Conservation (phyloP, 2,888 invertebrate genomes). For the Eupithecia subumbrata region DNA sequence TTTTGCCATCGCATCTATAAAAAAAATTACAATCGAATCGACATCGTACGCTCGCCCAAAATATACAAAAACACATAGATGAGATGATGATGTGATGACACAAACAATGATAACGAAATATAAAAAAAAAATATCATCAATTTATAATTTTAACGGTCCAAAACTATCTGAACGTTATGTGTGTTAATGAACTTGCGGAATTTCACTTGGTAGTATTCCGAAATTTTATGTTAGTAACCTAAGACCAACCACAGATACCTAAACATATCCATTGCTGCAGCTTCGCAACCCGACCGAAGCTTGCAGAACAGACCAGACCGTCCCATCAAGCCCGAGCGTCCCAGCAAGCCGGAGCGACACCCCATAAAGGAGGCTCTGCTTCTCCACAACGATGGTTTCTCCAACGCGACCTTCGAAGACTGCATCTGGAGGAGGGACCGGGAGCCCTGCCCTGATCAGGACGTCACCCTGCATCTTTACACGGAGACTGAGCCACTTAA, state of each 20-base stretch:
- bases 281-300: conserved; percentile 14
- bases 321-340: conserved; percentile 53
- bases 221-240: no score
- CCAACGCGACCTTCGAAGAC: conserved; percentile 86
- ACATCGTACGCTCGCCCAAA: no score
- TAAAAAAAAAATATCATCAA: background rate
- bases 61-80: no score
- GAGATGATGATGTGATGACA: no score
- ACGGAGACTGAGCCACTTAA: conserved; percentile 82
- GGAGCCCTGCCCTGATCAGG: conserved; percentile 89
- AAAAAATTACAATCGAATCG: no score
- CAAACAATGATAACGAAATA: background rate
- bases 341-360: conserved; percentile 58
- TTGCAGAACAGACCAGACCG: conserved; percentile 13
- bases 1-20: no score
- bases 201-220: no score
- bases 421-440: conserved; percentile 88
- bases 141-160: background rate
- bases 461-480: conserved; percentile 86
- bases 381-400: conserved; percentile 83
- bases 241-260: no score
- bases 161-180: background rate
- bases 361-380: conserved; percentile 86
- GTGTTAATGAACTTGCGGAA: no score
- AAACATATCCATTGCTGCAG: background rate